Evolutionary conservation across 1,140 invertebrate species (phyloP).

Genomic region (Ericerus pela): DNA sequence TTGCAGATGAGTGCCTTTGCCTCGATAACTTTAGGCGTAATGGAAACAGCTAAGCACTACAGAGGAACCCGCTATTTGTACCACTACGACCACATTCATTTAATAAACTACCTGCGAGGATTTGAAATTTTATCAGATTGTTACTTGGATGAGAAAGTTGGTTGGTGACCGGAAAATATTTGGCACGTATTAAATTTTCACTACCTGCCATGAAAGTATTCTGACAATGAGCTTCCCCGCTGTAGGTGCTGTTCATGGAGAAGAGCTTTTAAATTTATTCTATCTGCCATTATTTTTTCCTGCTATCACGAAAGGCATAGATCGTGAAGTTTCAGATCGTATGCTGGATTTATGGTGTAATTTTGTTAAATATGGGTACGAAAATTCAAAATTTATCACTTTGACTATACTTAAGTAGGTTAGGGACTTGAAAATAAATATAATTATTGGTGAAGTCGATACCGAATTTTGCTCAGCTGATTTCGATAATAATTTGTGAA

Average conservation of each 20-base stretch:
- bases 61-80: background rate
- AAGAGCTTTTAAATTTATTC: background rate
- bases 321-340: background rate
- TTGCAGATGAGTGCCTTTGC: background rate
- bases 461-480: too few species aligned
- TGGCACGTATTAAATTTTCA: too few species aligned
- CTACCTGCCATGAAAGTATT: too few species aligned
- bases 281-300: background rate
- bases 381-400: too few species aligned
- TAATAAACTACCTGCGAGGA: background rate
- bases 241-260: slow-evolving; percentile 1
- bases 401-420: too few species aligned
- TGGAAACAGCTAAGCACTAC: background rate
- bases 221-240: background rate
- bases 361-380: background rate
- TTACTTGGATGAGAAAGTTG: background rate
- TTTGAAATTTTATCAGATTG: background rate
- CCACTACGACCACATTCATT: background rate
- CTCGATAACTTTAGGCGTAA: background rate
- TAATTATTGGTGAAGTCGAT: too few species aligned
- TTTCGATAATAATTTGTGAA: too few species aligned
- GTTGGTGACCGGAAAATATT: background rate
- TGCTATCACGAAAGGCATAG: background rate
- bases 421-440: too few species aligned
- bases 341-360: background rate